A percentile compares a stretch with the other conserved stretches of the same genome.
phyloP scores from a whole-genome alignment of 2,113 vertebrate genomes.

The Hassar affinis region DNA sequence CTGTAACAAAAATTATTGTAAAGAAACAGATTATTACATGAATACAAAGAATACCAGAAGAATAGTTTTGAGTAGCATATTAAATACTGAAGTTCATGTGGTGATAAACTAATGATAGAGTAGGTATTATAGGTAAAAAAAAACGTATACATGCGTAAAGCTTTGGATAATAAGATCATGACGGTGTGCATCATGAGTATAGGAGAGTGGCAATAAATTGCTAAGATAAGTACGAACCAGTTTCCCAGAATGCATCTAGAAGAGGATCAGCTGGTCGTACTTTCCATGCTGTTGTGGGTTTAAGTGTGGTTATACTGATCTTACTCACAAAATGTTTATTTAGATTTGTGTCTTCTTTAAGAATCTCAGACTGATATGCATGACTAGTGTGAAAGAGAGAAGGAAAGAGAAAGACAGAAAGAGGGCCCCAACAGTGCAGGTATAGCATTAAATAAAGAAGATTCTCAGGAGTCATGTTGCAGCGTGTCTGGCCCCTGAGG shows the following conservation, averaged over 20 bases:
- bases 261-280: conserved; percentile 4
- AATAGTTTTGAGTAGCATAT: neutral
- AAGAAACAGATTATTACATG: neutral
- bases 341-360: conserved; percentile 20
- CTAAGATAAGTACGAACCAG: neutral
- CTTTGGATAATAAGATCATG: neutral
- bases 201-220: neutral
- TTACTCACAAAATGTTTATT: neutral
- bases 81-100: neutral
- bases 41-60: neutral
- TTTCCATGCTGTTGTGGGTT: neutral
- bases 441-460: conserved; percentile 45
- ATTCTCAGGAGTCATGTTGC: conserved; percentile 50
- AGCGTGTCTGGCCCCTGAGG: conserved; percentile 51
- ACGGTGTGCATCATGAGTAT: neutral
- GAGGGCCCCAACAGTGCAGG: conserved; percentile 54
- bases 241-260: neutral
- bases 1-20: conserved; percentile 58
- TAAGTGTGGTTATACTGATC: neutral
- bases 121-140: neutral
- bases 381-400: conserved; percentile 1
- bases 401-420: conserved; percentile 44
- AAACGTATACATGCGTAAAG: neutral
- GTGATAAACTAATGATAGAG: neutral
- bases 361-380: conserved; percentile 2